These are phyloP conservation scores for Aegotheles bennettii DNA, from an alignment of 2,113 vertebrate species.

Conservation along the genomic window DNA sequence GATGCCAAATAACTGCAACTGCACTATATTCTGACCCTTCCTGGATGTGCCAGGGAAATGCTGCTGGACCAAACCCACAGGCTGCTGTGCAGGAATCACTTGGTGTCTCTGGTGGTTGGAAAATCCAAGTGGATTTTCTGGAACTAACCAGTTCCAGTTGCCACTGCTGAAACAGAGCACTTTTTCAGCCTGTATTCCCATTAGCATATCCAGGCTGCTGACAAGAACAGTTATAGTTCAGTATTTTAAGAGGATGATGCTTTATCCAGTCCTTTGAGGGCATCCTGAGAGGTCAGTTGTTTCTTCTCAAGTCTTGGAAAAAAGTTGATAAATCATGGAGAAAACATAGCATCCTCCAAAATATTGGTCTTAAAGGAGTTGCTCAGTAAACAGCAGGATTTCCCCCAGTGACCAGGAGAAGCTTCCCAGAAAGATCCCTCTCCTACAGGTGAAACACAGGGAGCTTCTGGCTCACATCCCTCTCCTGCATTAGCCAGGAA, in stretches of 20 bases:
- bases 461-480: neutral
- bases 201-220: neutral
- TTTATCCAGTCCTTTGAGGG: neutral
- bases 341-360: neutral
- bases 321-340: neutral
- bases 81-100: neutral
- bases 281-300: neutral
- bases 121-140: neutral
- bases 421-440: neutral
- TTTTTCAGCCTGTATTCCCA: neutral
- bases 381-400: neutral
- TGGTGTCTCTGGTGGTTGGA: neutral
- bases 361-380: rapidly evolving
- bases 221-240: neutral
- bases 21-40: neutral
- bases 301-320: neutral
- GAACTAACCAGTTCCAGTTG: neutral
- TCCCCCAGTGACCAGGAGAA: neutral
- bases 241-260: neutral
- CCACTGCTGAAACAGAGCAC: neutral
- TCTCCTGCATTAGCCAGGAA: neutral
- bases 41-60: neutral
- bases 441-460: neutral
- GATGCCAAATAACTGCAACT: neutral
- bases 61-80: neutral